Evolutionary conservation across 2,888 invertebrate genomes (phyloP).

Genomic region (Xiphydria camelus): DNA sequence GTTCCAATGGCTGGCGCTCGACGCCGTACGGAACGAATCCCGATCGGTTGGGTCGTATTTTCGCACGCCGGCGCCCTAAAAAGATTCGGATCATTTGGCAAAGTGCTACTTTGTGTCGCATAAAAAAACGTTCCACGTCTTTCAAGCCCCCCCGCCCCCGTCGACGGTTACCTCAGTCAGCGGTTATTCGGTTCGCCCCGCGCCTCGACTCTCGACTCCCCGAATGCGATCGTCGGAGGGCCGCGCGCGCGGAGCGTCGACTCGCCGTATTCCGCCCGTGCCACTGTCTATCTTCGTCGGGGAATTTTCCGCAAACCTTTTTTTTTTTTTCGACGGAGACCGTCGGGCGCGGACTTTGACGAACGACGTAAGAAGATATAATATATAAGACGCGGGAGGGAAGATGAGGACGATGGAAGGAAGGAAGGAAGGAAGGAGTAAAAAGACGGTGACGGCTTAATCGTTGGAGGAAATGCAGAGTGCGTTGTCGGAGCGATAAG

Average conservation of each 20-base stretch:
- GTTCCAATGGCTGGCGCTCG: not conserved
- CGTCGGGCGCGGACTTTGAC: too few species aligned
- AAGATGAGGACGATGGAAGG: not conserved
- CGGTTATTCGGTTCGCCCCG: slow-evolving; percentile 33
- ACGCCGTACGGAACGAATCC: slow-evolving; percentile 19
- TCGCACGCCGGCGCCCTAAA: slow-evolving; percentile 35
- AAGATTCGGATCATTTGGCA: slow-evolving; percentile 58
- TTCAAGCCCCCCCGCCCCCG: slow-evolving; percentile 31
- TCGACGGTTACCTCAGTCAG: slow-evolving; percentile 46
- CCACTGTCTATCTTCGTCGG: slow-evolving; percentile 3
- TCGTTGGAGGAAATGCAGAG: slow-evolving; percentile 45
- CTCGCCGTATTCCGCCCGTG: not conserved
- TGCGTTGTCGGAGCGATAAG: slow-evolving; percentile 39
- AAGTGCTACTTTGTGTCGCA: slow-evolving; percentile 57
- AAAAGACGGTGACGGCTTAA: slow-evolving; percentile 34
- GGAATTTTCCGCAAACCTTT: slow-evolving; percentile 25
- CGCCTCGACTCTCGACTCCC: slow-evolving; percentile 4
- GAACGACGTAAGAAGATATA: too few species aligned
- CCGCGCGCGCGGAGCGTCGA: not conserved
- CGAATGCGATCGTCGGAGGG: too few species aligned
- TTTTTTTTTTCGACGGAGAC: slow-evolving; percentile 17
- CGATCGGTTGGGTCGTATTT: slow-evolving; percentile 15
- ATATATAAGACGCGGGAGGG: not conserved
- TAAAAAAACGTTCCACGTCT: slow-evolving; percentile 48
- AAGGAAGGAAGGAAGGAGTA: slow-evolving; percentile 10